Evolutionary conservation across 2,888 invertebrate genomes (phyloP).

Genomic region (Callyntrura sp.): DNA sequence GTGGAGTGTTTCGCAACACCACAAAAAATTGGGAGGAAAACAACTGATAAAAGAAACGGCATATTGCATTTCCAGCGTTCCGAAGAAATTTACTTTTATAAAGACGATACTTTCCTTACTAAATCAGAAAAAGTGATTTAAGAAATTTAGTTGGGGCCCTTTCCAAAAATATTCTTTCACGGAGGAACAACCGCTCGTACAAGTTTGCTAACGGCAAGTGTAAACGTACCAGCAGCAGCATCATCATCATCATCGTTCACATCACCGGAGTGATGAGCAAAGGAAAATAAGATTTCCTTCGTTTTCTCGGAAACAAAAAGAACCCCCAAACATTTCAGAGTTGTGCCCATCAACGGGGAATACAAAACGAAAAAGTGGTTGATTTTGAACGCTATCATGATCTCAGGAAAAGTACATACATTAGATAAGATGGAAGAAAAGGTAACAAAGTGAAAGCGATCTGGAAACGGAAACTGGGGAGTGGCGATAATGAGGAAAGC

Average conservation of each 20-base stretch:
- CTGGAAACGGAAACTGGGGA: neutral
- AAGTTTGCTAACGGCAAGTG: neutral
- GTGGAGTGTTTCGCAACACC: no score
- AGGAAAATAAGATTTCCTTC: slow-evolving; percentile 23
- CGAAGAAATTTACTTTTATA: neutral
- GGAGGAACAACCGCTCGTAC: neutral
- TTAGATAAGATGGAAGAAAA: neutral
- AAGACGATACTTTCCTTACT: no score
- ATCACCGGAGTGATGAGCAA: neutral
- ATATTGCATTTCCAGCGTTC: neutral
- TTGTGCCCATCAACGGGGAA: no score
- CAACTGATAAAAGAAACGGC: neutral
- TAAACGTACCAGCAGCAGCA: neutral
- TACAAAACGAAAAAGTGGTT: neutral
- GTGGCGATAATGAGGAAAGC: neutral
- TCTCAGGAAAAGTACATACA: neutral
- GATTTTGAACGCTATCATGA: neutral
- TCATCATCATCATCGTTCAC: neutral
- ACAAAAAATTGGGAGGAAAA: neutral
- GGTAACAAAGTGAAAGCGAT: slow-evolving; percentile 6
- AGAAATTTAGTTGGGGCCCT: neutral
- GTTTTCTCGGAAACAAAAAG: slow-evolving; percentile 27
- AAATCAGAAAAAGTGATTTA: no score
- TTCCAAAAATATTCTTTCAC: neutral
- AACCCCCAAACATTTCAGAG: no score